Evolutionary conservation across 2,888 invertebrate species (phyloP), one percentile per base, ranked within the genome.

Genomic region (Acanthosepion lycidas): DNA sequence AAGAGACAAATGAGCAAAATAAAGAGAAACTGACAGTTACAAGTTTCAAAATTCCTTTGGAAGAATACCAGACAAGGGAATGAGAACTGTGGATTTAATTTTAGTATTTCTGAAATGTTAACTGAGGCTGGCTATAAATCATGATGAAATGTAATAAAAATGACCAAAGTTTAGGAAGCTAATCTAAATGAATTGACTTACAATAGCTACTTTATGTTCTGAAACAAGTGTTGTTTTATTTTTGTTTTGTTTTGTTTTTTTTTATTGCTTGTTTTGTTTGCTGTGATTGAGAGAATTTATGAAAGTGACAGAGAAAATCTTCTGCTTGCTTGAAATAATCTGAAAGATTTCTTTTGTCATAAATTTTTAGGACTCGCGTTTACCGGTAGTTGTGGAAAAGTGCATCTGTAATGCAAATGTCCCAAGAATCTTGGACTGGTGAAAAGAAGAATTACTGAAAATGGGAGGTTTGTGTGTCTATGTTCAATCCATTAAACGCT

Each of bases 391-490:
- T 78, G 78, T 78, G 78, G 78, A 78, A 78, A 78, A 28, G 9
- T 78, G n/a, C 78, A n/a, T 78, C n/a, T 78, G 6, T n/a, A 28
- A 64, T 28, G 64, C 64, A 64, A 64, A 64, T 64, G 64, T 64
- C 64, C 64, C 64, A 64, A 78, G 28, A 78, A 78, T 78, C n/a
- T n/a, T 78, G 78, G 78, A 78, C 28, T 78, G 28, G 12, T 28
- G n/a, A 78, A 78, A 64, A n/a, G 8, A n/a, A 12, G 28, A 64
- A 64, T 64, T 64, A 28, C 64, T 28, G 78, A 78, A 78, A 78
- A 78, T 78, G 78, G 78, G n/a, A 78, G 78, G 28, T 78, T 78
- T 78, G 78, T 78, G 78, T n/a, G 28, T n/a, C 78, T 78, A 78
- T n/a, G 8, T 78, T 78, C 9, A 78, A 78, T 78, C 8, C 78